Base-by-base conservation (phyloP, 35 echinoderm and acorn worm species). In the Anneissia japonica region DNA sequence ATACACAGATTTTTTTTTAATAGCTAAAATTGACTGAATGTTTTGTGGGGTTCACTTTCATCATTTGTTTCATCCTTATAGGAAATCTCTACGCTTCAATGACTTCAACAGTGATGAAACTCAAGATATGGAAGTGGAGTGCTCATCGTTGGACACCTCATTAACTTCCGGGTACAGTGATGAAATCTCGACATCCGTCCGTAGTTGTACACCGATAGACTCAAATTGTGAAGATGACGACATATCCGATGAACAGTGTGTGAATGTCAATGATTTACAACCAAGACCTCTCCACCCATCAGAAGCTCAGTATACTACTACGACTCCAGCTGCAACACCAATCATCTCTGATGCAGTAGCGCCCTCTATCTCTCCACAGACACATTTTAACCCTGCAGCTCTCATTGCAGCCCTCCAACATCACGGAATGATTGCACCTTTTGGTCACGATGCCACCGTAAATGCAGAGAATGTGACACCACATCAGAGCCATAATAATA, bases 71-170 rank as follows among this genome's bases (percentile, higher is more conserved):
- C n/a, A 12, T 34, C 33, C 0, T 78, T 34, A 32, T 32, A 78
- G 36, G 36, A 35, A 38, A 35, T 78, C 76, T 5, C 12, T 78
- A 35, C 6, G 76, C 3, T 78, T 38, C 36, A 34, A 78, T 78
- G 32, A 78, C 1, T 78, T 13, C 32, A 35, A 35, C n/a, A 78
- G 16, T 13, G 32, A 78, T 31, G 32, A 35, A 9, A 31, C 6
- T 78, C 36, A 41, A 34, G 90, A 92, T 17, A 92, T 84, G 90
- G 93, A 96, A 30, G 55, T 78, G 56, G 93, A 92, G 35, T 33
- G 83, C 26, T 89, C 87, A 30, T 89, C 83, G 35, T 35, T 91
- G 21, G 88, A 93, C 75, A 86, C 92, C 6, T 96, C 93, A 16
- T 32, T 96, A 12, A 89, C 86, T 0, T 76, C 87, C 87, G 91